Evolutionary conservation across 2,888 invertebrate genomes (phyloP).

Genomic region (Reticulitermes lucifugus): DNA sequence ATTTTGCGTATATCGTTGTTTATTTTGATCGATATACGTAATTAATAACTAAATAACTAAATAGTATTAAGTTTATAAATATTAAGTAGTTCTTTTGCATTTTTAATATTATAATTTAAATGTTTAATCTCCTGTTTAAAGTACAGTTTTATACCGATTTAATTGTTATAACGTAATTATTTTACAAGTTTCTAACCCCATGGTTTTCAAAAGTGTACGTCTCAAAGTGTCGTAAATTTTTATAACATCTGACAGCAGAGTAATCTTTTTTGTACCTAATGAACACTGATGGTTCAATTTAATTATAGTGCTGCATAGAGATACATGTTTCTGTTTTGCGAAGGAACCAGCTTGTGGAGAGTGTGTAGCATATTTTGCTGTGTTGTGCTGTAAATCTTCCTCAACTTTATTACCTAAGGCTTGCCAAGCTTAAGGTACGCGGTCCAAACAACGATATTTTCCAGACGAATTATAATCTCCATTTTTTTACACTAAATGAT

Average conservation of each 20-base stretch:
- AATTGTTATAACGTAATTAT: neutral
- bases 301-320: neutral
- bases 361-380: neutral
- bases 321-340: neutral
- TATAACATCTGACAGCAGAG: neutral
- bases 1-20: no score
- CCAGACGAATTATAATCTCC: neutral
- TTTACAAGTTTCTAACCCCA: neutral
- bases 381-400: neutral
- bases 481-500: neutral
- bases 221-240: neutral
- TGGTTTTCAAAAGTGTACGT: neutral
- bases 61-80: neutral
- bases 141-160: neutral
- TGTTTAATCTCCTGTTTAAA: neutral
- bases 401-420: neutral
- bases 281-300: conserved; percentile 6
- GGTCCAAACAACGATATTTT: neutral
- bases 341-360: neutral
- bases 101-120: neutral
- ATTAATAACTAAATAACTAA: neutral
- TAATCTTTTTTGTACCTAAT: neutral
- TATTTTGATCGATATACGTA: no score
- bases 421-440: neutral
- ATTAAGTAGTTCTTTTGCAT: neutral